A percentile compares a stretch with the other conserved stretches of the same genome.
Evolutionary conservation across 2,888 invertebrate species (phyloP).

Genomic region (Nemurella pictetii): DNA sequence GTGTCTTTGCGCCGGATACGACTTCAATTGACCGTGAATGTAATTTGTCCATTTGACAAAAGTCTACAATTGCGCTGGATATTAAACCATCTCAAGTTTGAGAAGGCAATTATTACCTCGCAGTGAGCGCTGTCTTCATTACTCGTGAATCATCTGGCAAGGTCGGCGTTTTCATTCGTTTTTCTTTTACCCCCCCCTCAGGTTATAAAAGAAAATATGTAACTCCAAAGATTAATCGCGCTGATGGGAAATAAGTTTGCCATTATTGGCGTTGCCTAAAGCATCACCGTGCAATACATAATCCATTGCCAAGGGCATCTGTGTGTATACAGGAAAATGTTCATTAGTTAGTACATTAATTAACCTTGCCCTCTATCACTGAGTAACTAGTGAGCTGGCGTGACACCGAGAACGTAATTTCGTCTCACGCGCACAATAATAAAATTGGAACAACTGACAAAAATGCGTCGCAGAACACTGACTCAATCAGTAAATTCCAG

Average conservation of each 20-base stretch:
- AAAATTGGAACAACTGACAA: neutral
- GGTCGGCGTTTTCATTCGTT: too few relatives aligned
- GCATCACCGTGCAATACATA: neutral
- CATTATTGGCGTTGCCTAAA: neutral
- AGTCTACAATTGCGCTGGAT: neutral
- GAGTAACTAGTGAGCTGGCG: neutral
- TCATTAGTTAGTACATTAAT: neutral
- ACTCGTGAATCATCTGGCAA: neutral
- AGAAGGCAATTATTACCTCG: neutral
- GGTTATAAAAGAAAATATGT: neutral
- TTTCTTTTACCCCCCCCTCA: neutral
- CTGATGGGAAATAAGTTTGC: neutral
- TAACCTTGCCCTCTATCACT: neutral
- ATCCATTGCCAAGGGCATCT: neutral
- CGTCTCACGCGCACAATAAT: neutral
- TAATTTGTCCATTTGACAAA: neutral
- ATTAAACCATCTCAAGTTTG: neutral
- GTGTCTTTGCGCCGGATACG: neutral
- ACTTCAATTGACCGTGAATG: neutral
- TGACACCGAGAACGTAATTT: neutral
- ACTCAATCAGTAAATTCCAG: too few relatives aligned
- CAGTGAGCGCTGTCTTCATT: neutral
- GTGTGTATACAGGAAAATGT: neutral
- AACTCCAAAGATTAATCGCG: neutral
- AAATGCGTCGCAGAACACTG: too few relatives aligned